Evolutionary conservation across 2,888 invertebrate genomes (phyloP).

Genomic region (Drosophila hamatofila): DNA sequence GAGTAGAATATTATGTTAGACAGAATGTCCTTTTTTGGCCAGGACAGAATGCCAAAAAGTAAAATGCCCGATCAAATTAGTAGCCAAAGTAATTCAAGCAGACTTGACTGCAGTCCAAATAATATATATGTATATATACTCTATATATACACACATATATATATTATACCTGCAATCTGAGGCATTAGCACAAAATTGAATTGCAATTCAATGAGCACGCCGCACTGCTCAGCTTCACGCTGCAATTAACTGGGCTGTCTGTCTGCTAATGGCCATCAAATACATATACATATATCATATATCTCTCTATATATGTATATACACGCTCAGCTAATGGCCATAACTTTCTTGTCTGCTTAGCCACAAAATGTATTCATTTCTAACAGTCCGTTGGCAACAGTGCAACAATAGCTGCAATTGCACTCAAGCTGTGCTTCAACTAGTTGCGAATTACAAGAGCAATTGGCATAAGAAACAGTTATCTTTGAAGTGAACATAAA

Average conservation of each 20-base stretch:
- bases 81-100: slow-evolving; percentile 17
- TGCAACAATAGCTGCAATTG: not conserved
- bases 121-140: not conserved
- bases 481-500: not conserved
- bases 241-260: slow-evolving; percentile 57
- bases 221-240: slow-evolving; percentile 61
- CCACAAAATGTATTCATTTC: not conserved
- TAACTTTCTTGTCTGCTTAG: slow-evolving; percentile 4
- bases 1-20: slow-evolving; percentile 61
- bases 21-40: slow-evolving; percentile 46
- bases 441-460: slow-evolving; percentile 11
- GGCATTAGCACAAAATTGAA: slow-evolving; percentile 43
- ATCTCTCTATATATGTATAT: not conserved
- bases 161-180: slow-evolving; percentile 17
- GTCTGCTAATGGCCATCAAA: slow-evolving; percentile 20
- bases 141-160: not conserved
- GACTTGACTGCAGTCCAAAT: slow-evolving; percentile 19
- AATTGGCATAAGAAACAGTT: not conserved
- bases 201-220: slow-evolving; percentile 26
- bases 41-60: slow-evolving; percentile 30
- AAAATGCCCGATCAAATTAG: slow-evolving; percentile 66
- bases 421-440: slow-evolving; percentile 1
- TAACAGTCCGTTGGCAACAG: slow-evolving; percentile 3
- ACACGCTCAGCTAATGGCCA: slow-evolving; percentile 1
- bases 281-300: slow-evolving; percentile 1